Evolutionary conservation across 2,113 vertebrate genomes (phyloP).

Genomic region (Charadrius vociferus): DNA sequence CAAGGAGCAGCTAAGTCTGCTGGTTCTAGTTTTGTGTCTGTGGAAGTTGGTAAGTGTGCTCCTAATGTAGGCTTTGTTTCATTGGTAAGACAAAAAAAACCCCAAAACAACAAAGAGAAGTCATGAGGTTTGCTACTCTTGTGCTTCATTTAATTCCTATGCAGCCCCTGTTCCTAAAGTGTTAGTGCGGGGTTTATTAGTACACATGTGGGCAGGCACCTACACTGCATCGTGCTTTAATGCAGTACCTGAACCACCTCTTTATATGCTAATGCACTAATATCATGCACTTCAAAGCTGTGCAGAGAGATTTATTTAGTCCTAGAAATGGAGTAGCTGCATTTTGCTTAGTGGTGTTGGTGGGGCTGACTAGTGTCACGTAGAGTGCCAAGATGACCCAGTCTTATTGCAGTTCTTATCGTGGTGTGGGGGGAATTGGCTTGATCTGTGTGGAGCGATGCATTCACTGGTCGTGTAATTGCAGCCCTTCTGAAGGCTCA

Average conservation of each 20-base stretch:
- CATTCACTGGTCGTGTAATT: rapidly evolving
- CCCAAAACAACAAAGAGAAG: neutral
- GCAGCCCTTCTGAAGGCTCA: neutral
- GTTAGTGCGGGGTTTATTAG: neutral
- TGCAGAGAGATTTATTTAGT: neutral
- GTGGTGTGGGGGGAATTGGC: neutral
- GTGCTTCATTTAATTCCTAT: neutral
- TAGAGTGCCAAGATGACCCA: neutral
- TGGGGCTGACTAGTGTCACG: neutral
- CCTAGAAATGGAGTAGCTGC: neutral
- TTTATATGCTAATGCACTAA: conserved; percentile 2
- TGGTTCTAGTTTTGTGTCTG: neutral
- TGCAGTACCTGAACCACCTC: neutral
- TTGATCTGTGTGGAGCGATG: neutral
- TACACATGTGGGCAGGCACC: conserved; percentile 50
- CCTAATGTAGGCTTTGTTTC: neutral
- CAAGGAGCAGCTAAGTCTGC: neutral
- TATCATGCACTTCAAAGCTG: neutral
- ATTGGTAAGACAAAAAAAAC: neutral
- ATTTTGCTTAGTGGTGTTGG: neutral
- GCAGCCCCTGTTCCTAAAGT: neutral
- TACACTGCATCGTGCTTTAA: neutral
- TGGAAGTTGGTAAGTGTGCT: neutral
- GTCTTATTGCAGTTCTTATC: neutral
- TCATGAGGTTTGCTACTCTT: neutral